Percentiles rank a stretch among this genome's conserved stretches.
Conservation (phyloP, 2,888 invertebrate genomes). For the Sesia bembeciformis region DNA sequence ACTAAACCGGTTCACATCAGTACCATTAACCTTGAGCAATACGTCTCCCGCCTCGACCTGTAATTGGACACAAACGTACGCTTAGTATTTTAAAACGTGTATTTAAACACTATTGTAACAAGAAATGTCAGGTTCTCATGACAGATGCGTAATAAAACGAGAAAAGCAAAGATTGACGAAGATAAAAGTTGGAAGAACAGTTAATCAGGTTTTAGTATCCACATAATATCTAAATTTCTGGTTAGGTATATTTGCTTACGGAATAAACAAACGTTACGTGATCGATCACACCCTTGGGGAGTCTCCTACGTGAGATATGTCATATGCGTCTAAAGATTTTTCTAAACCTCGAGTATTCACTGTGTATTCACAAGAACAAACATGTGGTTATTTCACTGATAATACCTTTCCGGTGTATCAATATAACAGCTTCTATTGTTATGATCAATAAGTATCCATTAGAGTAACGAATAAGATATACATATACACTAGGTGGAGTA, state of each 20-base stretch:
- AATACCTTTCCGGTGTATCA: too few species aligned
- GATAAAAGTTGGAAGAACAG: too few species aligned
- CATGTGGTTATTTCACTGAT: too few species aligned
- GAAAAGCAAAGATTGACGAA: too few species aligned
- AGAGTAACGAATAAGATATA: background rate
- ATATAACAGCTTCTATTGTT: too few species aligned
- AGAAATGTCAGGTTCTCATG: too few species aligned
- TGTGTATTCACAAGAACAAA: too few species aligned
- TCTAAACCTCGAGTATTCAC: background rate
- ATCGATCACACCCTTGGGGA: background rate
- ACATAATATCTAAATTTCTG: too few species aligned
- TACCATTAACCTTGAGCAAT: slow-evolving; percentile 94
- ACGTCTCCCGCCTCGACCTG: slow-evolving; percentile 96
- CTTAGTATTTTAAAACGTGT: background rate
- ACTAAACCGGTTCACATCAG: slow-evolving; percentile 92
- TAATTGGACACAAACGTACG: slow-evolving; percentile 40
- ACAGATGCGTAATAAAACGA: too few species aligned
- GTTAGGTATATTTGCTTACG: too few species aligned
- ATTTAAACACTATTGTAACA: background rate
- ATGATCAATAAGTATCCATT: background rate
- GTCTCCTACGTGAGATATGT: background rate
- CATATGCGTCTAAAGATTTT: background rate
- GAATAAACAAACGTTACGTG: too few species aligned
- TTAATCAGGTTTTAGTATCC: too few species aligned
- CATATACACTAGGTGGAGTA: background rate